Evolutionary conservation across 2,113 vertebrate genomes (phyloP), one percentile per base, ranked within the genome.

Genomic region (Arothron firmamentum): DNA sequence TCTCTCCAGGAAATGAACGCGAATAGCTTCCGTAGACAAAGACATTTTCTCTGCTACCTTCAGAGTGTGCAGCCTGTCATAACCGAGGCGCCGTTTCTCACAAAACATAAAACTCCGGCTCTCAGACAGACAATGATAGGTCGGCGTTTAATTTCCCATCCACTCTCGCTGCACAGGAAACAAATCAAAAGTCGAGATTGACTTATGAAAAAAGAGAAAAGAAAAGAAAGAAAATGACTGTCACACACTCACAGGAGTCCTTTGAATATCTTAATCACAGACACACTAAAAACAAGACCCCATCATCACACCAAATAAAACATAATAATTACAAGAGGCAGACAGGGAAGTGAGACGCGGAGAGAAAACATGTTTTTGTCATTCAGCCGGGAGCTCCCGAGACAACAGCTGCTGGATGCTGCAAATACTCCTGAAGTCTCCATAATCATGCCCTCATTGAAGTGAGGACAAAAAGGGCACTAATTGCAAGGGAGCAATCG

Each of bases 401-500:
- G 96, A 98, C 96, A 98, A 98, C 95, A 98, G 96, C 96, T 95
- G 95, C 92, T 97, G 92, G 95, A 95, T 94, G 93, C 93, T 93
- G 92, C 93, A 94, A 94, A 94, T 95, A 94, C 94, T 96, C 94
- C 95, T 94, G 93, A 95, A 97, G 95, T 96, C 95, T 94, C 94
- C 95, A 97, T 99, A 99, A 99, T 99, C 97, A 99, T 93, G 94
- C 90, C 92, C 94, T 95, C 95, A 99, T 98, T 99, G 97, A 98
- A 96, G 94, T 91, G 92, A 98, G 94, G 94, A 98, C 95, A 99
- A 97, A 98, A 97, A 96, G 93, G 95, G 84, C 93, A 94, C 95
- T 98, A 98, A 99, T 99, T 99, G 97, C 95, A 97, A 94, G 93
- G 95, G 97, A 97, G 96, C 96, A 95, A 96, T 98, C 92, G 95